Percentiles rank a stretch among this genome's conserved stretches.
These are phyloP conservation scores for Caenorhabditis angaria DNA, from an alignment of 2,888 invertebrate species.

Conservation along the genomic window DNA sequence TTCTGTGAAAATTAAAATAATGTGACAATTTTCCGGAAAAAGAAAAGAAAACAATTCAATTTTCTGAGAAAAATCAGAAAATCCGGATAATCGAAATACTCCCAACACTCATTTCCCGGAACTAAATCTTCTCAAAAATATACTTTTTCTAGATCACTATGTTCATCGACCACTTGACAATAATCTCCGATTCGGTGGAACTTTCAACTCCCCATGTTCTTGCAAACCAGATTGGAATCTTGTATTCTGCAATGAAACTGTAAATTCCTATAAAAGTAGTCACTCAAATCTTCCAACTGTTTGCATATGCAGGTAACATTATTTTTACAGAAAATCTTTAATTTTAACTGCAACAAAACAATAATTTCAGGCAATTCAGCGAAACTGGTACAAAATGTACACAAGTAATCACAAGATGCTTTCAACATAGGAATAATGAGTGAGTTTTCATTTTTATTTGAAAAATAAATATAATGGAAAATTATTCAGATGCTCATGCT, in stretches of 20 bases:
- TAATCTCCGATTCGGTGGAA: slow-evolving; percentile 34
- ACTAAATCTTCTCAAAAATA: background rate
- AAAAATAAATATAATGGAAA: background rate
- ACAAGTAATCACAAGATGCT: slow-evolving; percentile 63
- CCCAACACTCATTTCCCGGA: background rate
- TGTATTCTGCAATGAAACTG: slow-evolving; percentile 50
- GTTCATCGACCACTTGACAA: slow-evolving; percentile 34
- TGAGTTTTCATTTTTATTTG: slow-evolving; percentile 13
- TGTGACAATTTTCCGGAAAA: no score
- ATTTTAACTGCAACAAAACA: no score
- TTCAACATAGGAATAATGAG: slow-evolving; percentile 41
- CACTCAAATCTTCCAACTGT: slow-evolving; percentile 39
- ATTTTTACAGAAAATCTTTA: background rate
- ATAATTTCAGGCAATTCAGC: slow-evolving; percentile 53
- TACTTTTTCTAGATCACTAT: slow-evolving; percentile 24
- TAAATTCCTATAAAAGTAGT: slow-evolving; percentile 13
- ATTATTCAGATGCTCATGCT: slow-evolving; percentile 62
- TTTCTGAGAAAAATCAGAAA: background rate
- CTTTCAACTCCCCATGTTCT: slow-evolving; percentile 48
- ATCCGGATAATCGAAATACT: background rate
- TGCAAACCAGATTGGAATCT: slow-evolving; percentile 51
- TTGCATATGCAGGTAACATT: slow-evolving; percentile 45
- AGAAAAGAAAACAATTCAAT: no score
- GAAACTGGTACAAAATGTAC: slow-evolving; percentile 53
- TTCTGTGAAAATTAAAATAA: background rate